phyloP scores from a whole-genome alignment of 2,797 vertebrate species.

The Lates japonicus region DNA sequence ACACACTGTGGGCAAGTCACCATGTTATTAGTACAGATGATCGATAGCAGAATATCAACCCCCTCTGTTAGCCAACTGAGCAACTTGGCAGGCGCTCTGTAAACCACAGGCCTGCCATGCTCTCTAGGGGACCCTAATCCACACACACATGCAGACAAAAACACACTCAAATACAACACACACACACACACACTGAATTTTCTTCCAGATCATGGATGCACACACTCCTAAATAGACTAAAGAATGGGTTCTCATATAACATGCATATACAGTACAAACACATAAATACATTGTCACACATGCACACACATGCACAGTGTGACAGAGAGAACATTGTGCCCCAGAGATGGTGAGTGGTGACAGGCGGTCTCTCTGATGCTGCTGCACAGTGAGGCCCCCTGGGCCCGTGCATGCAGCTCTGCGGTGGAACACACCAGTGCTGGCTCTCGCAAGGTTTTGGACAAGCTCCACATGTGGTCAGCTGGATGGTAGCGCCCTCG shows the following conservation, averaged over 20 bases:
- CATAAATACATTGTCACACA: constrained; percentile 34
- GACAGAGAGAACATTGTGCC: constrained; percentile 16
- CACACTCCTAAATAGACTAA: constrained; percentile 32
- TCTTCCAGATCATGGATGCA: constrained; percentile 18
- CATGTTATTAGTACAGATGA: constrained; percentile 84
- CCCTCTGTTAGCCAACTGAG: constrained; percentile 52
- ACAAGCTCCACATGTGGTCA: constrained; percentile 74
- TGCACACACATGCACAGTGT: constrained; percentile 9
- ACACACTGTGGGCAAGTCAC: constrained; percentile 66
- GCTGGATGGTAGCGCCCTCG: constrained; percentile 74
- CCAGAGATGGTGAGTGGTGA: constrained; percentile 59
- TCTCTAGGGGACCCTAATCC: constrained; percentile 46
- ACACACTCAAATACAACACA: background rate
- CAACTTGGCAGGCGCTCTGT: constrained; percentile 60
- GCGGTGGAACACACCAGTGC: constrained; percentile 68
- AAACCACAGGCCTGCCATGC: constrained; percentile 70
- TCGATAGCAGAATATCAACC: constrained; percentile 84
- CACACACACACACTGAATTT: constrained; percentile 12
- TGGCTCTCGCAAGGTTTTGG: constrained; percentile 69
- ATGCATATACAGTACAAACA: constrained; percentile 33
- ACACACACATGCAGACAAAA: background rate
- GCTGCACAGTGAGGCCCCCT: constrained; percentile 62
- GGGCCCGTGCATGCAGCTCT: constrained; percentile 73
- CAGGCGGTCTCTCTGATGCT: constrained; percentile 72
- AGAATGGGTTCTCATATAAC: constrained; percentile 27